Percentiles rank a stretch among this genome's conserved stretches.
Evolutionary conservation across 2,888 invertebrate species (phyloP).

Genomic region (Sipha maydis): DNA sequence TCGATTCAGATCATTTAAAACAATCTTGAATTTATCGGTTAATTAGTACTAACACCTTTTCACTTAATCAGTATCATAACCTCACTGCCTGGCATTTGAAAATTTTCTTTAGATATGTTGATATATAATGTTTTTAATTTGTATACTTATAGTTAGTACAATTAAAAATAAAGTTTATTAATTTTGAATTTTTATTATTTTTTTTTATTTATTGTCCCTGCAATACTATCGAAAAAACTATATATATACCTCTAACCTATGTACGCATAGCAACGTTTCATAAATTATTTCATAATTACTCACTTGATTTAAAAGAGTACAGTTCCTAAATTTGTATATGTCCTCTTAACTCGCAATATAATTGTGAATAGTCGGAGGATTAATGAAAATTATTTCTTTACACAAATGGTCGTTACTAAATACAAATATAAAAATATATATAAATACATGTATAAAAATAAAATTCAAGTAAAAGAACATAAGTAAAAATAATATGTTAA

Average conservation of each 20-base stretch:
- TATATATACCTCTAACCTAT: neutral
- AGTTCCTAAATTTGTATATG: too few species aligned
- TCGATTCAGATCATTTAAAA: neutral
- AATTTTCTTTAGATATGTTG: constrained; percentile 21
- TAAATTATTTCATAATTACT: neutral
- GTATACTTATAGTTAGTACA: constrained; percentile 15
- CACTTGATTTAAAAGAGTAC: too few species aligned
- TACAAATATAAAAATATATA: neutral
- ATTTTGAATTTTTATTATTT: constrained; percentile 18
- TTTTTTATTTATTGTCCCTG: neutral
- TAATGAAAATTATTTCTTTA: neutral
- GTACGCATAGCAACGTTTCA: neutral
- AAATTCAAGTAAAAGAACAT: neutral
- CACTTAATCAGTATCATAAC: constrained; percentile 28
- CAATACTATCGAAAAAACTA: neutral
- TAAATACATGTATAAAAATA: neutral
- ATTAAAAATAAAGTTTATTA: constrained; percentile 28
- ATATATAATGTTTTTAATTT: constrained; percentile 39
- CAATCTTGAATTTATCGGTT: constrained; percentile 6
- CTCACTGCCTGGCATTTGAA: constrained; percentile 39
- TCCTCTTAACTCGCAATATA: neutral
- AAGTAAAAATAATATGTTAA: neutral
- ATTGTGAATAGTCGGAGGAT: neutral
- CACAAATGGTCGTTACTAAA: neutral
- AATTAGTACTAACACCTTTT: constrained; percentile 36